phyloP scores from a whole-genome alignment of 2,113 vertebrate species.

The Benitochromis conjunctus region DNA sequence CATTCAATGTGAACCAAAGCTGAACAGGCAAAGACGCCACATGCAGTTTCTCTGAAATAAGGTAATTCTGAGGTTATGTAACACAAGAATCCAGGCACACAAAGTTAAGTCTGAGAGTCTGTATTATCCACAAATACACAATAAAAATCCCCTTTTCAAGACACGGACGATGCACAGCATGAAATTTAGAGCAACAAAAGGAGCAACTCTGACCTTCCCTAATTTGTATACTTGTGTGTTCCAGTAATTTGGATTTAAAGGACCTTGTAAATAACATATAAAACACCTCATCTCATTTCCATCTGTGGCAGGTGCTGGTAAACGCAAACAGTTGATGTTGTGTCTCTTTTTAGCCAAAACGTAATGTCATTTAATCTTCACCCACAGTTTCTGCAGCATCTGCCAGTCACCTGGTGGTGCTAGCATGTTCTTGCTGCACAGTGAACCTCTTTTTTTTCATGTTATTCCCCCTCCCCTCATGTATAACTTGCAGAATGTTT shows the following conservation, averaged over 20 bases:
- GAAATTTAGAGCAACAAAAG: not conserved
- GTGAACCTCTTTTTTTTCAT: not conserved
- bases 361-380: not conserved
- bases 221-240: not conserved
- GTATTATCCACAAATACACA: not conserved
- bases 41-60: not conserved
- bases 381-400: not conserved
- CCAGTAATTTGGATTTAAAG: not conserved
- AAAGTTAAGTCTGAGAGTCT: not conserved
- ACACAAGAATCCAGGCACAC: not conserved
- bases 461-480: not conserved
- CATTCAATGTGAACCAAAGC: not conserved
- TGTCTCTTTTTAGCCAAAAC: not conserved
- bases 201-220: not conserved
- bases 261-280: constrained; percentile 1
- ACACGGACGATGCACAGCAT: not conserved
- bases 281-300: not conserved
- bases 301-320: not conserved
- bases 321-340: not conserved
- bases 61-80: not conserved
- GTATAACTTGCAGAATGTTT: not conserved
- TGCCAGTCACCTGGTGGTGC: not conserved
- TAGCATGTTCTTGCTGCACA: not conserved
- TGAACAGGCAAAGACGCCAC: not conserved
- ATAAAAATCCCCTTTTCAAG: not conserved